Evolutionary conservation across 2,113 vertebrate genomes (phyloP).

Genomic region (Nibea coibor): DNA sequence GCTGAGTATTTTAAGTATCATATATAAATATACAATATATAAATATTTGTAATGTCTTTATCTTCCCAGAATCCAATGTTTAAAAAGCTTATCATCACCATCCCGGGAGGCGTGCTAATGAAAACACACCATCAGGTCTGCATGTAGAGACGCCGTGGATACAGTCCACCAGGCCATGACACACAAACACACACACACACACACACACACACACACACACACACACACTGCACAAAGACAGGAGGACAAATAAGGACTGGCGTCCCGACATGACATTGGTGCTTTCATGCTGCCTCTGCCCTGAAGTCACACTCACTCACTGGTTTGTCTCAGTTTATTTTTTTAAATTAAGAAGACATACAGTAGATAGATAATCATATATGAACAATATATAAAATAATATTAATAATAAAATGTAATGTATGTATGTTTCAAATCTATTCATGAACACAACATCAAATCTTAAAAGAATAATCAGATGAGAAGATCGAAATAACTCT

Average conservation of each 20-base stretch:
- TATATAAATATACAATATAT: no score
- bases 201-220: slow-evolving; percentile 17
- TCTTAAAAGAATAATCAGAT: not conserved
- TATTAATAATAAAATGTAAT: not conserved
- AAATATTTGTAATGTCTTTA: not conserved
- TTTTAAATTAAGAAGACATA: not conserved
- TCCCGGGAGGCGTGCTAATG: not conserved
- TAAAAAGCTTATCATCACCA: not conserved
- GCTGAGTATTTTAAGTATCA: not conserved
- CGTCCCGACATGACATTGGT: slow-evolving; percentile 12
- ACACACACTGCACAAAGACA: slow-evolving; percentile 6
- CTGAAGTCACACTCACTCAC: slow-evolving; percentile 12
- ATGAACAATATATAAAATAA: no score
- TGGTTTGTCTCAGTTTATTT: not conserved
- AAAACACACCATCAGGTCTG: slow-evolving; percentile 2
- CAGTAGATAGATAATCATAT: not conserved
- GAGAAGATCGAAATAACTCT: no score
- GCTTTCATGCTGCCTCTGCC: slow-evolving; percentile 17
- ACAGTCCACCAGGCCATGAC: not conserved
- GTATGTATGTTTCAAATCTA: not conserved
- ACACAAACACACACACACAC: slow-evolving; percentile 14
- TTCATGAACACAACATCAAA: not conserved
- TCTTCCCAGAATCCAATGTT: not conserved
- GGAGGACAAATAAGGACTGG: slow-evolving; percentile 40
- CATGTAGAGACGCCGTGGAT: not conserved